Conservation (phyloP, 2,113 vertebrate species). For the Micromys minutus region DNA sequence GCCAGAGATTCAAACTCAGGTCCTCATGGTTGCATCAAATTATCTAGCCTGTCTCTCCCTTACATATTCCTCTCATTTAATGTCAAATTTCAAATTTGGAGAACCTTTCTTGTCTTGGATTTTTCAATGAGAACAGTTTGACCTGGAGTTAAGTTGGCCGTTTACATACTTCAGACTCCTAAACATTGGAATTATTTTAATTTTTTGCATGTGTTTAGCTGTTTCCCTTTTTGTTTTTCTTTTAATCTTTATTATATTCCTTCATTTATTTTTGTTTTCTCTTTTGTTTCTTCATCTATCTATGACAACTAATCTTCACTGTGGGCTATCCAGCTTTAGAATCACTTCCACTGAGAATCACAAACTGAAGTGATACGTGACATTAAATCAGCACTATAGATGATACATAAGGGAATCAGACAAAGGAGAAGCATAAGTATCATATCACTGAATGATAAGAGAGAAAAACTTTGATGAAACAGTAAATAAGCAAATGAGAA, state of each 20-base stretch:
- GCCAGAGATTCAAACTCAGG: background rate
- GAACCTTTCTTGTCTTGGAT: background rate
- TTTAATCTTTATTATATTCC: background rate
- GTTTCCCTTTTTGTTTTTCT: background rate
- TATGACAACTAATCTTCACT: background rate
- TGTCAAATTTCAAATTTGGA: background rate
- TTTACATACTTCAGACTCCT: background rate
- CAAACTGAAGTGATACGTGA: background rate
- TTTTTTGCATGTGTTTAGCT: background rate
- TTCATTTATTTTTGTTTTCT: background rate
- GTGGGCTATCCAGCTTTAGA: background rate
- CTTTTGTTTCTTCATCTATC: background rate
- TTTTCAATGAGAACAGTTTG: background rate
- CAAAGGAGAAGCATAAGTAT: background rate
- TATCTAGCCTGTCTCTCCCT: background rate
- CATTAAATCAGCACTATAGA: background rate
- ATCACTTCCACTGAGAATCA: background rate
- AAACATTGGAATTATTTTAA: background rate
- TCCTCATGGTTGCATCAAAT: background rate
- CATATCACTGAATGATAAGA: background rate
- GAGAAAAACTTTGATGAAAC: background rate
- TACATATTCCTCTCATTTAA: background rate
- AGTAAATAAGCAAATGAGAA: background rate
- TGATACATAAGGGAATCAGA: no score
- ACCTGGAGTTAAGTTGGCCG: background rate